A percentile compares a stretch with the other conserved stretches of the same genome.
These are phyloP conservation scores for Neocloeon triangulifer DNA, from an alignment of 1,140 invertebrate species.

Conservation along the genomic window DNA sequence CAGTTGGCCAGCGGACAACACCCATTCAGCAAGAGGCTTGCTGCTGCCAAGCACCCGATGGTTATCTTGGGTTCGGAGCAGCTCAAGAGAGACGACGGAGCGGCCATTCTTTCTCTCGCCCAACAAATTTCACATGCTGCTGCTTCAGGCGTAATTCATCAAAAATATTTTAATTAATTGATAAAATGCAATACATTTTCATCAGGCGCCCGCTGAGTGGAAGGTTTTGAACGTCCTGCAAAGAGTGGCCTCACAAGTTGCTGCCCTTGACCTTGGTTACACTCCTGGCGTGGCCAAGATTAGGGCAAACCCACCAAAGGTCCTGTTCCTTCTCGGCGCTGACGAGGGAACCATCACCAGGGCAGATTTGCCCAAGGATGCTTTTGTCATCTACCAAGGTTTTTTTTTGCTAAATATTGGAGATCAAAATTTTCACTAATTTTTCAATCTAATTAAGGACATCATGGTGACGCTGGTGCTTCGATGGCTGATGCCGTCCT, in stretches of 20 bases:
- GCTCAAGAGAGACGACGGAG: conserved; percentile 56
- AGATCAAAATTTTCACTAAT: background rate
- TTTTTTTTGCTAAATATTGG: background rate
- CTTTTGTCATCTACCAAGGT: conserved; percentile 86
- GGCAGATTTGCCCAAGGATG: conserved; percentile 56
- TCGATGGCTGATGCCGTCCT: conserved; percentile 80
- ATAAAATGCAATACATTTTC: conserved; percentile 7
- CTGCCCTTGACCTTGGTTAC: conserved; percentile 89
- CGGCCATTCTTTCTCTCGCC: conserved; percentile 46
- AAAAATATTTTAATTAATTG: conserved; percentile 2
- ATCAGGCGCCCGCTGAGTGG: conserved; percentile 26
- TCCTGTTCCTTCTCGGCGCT: conserved; percentile 80
- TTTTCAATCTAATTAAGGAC: conserved; percentile 53
- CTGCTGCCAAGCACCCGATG: conserved; percentile 65
- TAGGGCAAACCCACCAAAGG: conserved; percentile 44
- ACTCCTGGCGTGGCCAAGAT: conserved; percentile 48
- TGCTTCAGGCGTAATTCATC: too few species aligned
- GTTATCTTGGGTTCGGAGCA: conserved; percentile 77
- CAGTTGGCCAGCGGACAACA: conserved; percentile 52
- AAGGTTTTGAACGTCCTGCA: conserved; percentile 81
- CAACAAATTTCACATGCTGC: conserved; percentile 36
- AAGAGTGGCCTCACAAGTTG: conserved; percentile 78
- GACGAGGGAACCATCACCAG: conserved; percentile 63
- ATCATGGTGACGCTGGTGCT: conserved; percentile 90
- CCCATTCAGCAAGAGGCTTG: conserved; percentile 46